phyloP scores from a whole-genome alignment of 2,797 vertebrate genomes.

The Ctenopoma multispine region DNA sequence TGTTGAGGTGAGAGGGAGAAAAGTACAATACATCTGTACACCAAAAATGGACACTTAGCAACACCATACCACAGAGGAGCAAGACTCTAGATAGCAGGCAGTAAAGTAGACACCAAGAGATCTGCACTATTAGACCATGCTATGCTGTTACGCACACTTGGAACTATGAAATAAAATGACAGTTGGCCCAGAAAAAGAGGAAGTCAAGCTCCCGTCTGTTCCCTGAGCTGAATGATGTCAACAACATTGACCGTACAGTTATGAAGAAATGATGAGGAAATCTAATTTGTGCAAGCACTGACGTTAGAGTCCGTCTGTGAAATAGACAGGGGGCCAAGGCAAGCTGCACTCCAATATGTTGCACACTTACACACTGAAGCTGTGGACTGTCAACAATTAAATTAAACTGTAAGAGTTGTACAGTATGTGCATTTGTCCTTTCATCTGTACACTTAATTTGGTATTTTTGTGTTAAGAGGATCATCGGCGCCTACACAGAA shows the following conservation, averaged over 20 bases:
- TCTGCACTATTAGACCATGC: neutral
- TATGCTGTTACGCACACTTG: neutral
- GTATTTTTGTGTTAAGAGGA: neutral
- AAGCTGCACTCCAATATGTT: neutral
- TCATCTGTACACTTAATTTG: neutral
- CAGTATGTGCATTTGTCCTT: too few relatives aligned
- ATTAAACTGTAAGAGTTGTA: neutral
- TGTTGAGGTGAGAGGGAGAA: neutral
- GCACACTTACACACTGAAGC: neutral
- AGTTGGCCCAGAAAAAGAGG: conserved; percentile 39
- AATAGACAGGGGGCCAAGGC: too few relatives aligned
- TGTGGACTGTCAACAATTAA: too few relatives aligned
- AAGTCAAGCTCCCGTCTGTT: conserved; percentile 30
- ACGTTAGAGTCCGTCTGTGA: conserved; percentile 1
- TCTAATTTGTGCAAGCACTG: conserved; percentile 30
- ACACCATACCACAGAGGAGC: neutral
- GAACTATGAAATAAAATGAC: conserved; percentile 12
- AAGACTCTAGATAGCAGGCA: neutral
- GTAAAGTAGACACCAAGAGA: neutral
- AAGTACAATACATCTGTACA: too few relatives aligned
- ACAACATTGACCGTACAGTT: conserved; percentile 39
- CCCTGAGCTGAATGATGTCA: conserved; percentile 2
- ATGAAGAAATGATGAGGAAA: conserved; percentile 50
- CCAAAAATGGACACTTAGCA: neutral
- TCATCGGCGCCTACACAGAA: too few relatives aligned